Percentiles rank a stretch among this genome's conserved stretches.
Conservation (phyloP, 2,888 invertebrate species). For the Drosophila tanythrix region DNA sequence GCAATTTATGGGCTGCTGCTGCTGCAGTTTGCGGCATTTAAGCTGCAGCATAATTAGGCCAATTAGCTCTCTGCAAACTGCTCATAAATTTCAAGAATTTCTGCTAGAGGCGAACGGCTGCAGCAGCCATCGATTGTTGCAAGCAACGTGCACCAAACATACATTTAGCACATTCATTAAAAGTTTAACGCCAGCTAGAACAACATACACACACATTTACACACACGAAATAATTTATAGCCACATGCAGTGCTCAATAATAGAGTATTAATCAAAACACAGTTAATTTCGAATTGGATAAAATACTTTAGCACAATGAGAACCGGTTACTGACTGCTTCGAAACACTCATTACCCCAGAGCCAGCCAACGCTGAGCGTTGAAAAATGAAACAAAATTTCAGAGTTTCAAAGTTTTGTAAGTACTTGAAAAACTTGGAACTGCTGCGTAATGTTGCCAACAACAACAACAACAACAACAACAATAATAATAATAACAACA, state of each 20-base stretch:
- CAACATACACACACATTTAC: conserved; percentile 1
- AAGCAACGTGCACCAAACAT: conserved; percentile 15
- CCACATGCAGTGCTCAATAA: conserved; percentile 73
- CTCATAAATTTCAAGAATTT: conserved; percentile 72
- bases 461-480: conserved; percentile 33
- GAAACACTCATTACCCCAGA: conserved; percentile 54
- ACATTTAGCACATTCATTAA: conserved; percentile 68
- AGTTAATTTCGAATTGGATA: conserved; percentile 75
- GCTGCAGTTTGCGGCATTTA: conserved; percentile 36
- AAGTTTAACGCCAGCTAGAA: conserved; percentile 51
- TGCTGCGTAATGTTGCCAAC: conserved; percentile 69
- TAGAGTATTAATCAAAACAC: conserved; percentile 77
- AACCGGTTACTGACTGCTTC: conserved; percentile 58
- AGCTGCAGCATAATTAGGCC: conserved; percentile 70
- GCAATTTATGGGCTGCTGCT: conserved; percentile 51
- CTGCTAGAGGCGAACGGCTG: conserved; percentile 47
- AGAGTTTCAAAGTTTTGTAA: conserved; percentile 59
- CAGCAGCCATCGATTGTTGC: conserved; percentile 37
- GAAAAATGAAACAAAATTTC: conserved; percentile 67
- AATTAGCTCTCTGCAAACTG: conserved; percentile 68
- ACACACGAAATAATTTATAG: conserved; percentile 46
- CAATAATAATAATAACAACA: conserved; percentile 27
- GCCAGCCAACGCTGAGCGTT: conserved; percentile 19
- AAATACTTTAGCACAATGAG: conserved; percentile 45
- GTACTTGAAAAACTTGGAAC: conserved; percentile 71